These are phyloP conservation scores for Trachurus trachurus DNA, from an alignment of 2,797 vertebrate genomes.

Conservation along the genomic window DNA sequence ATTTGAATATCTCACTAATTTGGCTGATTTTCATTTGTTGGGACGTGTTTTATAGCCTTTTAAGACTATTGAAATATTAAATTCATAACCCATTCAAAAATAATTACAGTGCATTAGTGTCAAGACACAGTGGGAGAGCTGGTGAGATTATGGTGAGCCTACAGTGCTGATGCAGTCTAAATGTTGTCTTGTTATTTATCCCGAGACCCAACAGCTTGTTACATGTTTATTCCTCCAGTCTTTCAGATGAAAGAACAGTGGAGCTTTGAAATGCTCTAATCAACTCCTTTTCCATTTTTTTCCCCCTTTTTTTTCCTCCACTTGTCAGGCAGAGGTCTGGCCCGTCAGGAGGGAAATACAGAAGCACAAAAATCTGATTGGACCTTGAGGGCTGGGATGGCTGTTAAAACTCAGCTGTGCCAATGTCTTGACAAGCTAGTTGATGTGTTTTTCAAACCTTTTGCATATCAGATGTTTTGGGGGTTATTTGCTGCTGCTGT, in stretches of 20 bases:
- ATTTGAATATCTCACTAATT: not conserved
- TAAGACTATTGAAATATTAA: not conserved
- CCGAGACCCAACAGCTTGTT: not conserved
- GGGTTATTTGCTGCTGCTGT: too few species aligned
- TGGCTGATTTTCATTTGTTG: too few species aligned
- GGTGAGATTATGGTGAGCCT: not conserved
- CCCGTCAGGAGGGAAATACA: slow-evolving; percentile 9
- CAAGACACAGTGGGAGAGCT: not conserved
- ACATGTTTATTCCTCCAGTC: not conserved
- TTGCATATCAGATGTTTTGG: not conserved
- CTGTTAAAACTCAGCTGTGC: not conserved
- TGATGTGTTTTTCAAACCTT: not conserved
- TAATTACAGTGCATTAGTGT: not conserved
- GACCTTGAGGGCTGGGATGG: not conserved
- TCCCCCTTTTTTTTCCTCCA: too few species aligned
- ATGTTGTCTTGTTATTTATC: not conserved
- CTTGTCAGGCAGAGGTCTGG: not conserved
- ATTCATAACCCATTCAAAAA: not conserved
- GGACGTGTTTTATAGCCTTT: not conserved
- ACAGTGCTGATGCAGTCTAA: not conserved
- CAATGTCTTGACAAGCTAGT: slow-evolving; percentile 1
- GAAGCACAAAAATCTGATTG: slow-evolving; percentile 3
- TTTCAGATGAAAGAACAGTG: not conserved
- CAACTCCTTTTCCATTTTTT: not conserved
- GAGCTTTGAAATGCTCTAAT: slow-evolving; percentile 18